Evolutionary conservation across 2,113 vertebrate genomes (phyloP).

Genomic region (Silurus glanis): DNA sequence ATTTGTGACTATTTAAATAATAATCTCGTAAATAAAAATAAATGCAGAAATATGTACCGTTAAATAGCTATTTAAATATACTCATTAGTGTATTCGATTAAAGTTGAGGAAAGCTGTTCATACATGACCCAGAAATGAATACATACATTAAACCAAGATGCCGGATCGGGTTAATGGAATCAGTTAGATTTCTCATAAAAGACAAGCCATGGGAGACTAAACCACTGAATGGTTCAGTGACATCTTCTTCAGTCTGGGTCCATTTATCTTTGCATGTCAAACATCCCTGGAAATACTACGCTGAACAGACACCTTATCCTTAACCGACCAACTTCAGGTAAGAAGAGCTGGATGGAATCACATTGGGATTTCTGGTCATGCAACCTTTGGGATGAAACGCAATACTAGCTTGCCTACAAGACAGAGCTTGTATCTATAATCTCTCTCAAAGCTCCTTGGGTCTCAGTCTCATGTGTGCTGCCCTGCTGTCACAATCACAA

Average conservation of each 20-base stretch:
- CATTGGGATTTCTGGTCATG: constrained; percentile 44
- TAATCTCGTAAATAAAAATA: background rate
- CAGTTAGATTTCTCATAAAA: constrained; percentile 41
- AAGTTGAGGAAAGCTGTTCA: background rate
- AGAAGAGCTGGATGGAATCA: constrained; percentile 59
- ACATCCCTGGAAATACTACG: constrained; percentile 44
- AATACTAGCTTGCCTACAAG: constrained; percentile 53
- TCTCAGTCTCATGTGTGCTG: constrained; percentile 31
- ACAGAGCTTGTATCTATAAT: constrained; percentile 54
- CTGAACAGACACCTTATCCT: constrained; percentile 41
- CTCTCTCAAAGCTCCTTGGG: constrained; percentile 12
- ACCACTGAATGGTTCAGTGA: constrained; percentile 57
- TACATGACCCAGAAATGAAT: constrained; percentile 7
- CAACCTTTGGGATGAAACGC: constrained; percentile 44
- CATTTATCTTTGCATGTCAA: constrained; percentile 49
- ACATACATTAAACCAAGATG: background rate
- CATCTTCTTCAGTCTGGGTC: constrained; percentile 43
- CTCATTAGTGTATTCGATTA: background rate
- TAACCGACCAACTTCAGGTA: constrained; percentile 58
- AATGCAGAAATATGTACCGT: background rate
- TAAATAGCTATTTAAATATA: constrained; percentile 1
- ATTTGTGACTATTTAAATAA: constrained; percentile 1
- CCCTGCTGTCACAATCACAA: constrained; percentile 26
- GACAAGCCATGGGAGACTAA: constrained; percentile 72
- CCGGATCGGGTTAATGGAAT: constrained; percentile 23